Conservation (phyloP, 2,888 invertebrate species). For the Clusia tigrina region DNA sequence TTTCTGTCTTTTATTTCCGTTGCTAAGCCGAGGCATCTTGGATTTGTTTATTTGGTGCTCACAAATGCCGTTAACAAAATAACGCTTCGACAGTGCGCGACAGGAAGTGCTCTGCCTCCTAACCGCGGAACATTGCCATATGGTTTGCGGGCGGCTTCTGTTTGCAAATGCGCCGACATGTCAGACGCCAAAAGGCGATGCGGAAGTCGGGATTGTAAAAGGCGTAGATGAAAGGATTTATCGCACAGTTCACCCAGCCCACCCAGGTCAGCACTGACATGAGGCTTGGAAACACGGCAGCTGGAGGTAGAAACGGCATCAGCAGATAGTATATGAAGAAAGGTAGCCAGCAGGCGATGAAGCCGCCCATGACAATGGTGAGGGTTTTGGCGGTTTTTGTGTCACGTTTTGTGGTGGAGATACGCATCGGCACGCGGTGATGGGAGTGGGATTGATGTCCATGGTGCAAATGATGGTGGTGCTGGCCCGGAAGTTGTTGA, state of each 20-base stretch:
- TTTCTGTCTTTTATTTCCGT: too few relatives aligned
- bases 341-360: conserved; percentile 88
- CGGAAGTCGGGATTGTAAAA: conserved; percentile 89
- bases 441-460: conserved; percentile 41
- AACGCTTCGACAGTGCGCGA: neutral
- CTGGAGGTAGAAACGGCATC: conserved; percentile 77
- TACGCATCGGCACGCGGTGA: conserved; percentile 65
- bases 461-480: conserved; percentile 32
- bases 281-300: conserved; percentile 70
- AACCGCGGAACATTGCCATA: conserved; percentile 56
- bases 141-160: conserved; percentile 54
- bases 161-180: conserved; percentile 64
- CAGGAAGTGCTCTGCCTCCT: conserved; percentile 15
- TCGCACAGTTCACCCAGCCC: conserved; percentile 89
- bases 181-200: conserved; percentile 85
- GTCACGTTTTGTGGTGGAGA: conserved; percentile 77
- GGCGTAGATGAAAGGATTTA: conserved; percentile 91
- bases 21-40: too few relatives aligned
- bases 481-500: conserved; percentile 29
- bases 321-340: conserved; percentile 85
- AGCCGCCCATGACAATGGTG: conserved; percentile 88
- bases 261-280: conserved; percentile 86
- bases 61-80: neutral
- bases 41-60: neutral
- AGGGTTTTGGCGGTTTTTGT: conserved; percentile 89